Evolutionary conservation across 2,888 invertebrate genomes (phyloP).

Genomic region (Oxyscelio sp.): DNA sequence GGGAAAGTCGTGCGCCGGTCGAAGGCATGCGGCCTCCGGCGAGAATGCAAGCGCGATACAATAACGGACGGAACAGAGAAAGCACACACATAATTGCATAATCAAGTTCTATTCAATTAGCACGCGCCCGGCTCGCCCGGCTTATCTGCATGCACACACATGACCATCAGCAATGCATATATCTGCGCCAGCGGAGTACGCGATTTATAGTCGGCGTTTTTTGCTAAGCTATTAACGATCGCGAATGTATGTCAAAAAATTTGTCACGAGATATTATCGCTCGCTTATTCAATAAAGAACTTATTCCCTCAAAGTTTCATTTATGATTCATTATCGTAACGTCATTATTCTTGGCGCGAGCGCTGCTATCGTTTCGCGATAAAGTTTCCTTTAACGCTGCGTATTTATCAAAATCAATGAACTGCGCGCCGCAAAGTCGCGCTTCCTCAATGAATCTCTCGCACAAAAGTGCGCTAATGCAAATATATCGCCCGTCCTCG

Average conservation of each 20-base stretch:
- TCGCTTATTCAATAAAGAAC: too few species aligned
- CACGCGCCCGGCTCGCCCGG: conserved; percentile 51
- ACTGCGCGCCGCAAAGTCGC: conserved; percentile 4
- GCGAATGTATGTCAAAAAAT: conserved; percentile 1
- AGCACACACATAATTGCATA: conserved; percentile 61
- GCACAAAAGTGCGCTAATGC: conserved; percentile 33
- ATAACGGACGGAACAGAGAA: conserved; percentile 50
- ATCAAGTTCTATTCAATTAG: conserved; percentile 70
- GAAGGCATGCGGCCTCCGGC: not conserved
- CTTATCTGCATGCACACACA: conserved; percentile 43
- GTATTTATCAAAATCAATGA: conserved; percentile 35
- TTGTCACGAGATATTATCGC: not conserved
- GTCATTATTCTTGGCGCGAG: conserved; percentile 3
- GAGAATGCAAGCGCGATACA: conserved; percentile 45
- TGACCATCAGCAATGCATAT: too few species aligned
- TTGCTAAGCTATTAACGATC: conserved; percentile 12
- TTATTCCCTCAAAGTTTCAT: too few species aligned
- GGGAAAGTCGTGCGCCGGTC: conserved; percentile 29
- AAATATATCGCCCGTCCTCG: conserved; percentile 30
- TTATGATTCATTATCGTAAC: conserved; percentile 24
- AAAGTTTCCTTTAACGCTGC: conserved; percentile 6
- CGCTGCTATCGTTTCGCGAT: not conserved
- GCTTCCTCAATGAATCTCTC: conserved; percentile 30
- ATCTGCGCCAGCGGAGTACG: conserved; percentile 2
- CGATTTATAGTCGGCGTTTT: conserved; percentile 29